A percentile compares a stretch with the other conserved stretches of the same genome.
Evolutionary conservation across 2,113 vertebrate species (phyloP).

Genomic region (Ceyx margarethae): DNA sequence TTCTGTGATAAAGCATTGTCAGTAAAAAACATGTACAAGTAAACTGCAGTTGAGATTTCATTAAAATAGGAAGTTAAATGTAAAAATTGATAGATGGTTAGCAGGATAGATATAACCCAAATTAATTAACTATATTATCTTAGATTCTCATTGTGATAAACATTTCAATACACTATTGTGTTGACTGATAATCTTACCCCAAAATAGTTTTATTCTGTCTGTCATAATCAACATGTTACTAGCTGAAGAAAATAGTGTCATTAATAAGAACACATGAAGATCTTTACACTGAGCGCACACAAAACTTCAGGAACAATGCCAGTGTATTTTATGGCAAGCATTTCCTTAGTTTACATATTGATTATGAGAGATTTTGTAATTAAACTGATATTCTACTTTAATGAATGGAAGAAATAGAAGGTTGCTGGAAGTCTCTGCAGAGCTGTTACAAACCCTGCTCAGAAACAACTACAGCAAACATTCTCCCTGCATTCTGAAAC

Average conservation of each 20-base stretch:
- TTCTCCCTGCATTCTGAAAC: not conserved
- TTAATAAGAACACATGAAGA: not conserved
- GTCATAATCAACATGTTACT: not conserved
- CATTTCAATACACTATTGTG: not conserved
- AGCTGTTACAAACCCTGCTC: not conserved
- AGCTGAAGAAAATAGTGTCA: not conserved
- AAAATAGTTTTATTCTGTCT: not conserved
- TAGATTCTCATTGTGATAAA: not conserved
- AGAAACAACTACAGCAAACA: not conserved
- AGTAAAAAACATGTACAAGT: not conserved
- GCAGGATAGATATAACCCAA: not conserved
- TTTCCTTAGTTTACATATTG: not conserved
- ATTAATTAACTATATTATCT: not conserved
- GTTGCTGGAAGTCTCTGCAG: not conserved
- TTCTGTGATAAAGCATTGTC: not conserved
- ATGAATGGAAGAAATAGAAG: not conserved
- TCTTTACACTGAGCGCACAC: not conserved
- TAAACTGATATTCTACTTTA: not conserved
- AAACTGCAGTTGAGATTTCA: not conserved
- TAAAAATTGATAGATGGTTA: not conserved
- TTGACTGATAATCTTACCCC: not conserved
- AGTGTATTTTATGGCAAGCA: not conserved
- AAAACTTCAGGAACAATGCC: not conserved
- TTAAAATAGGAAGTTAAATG: not conserved
- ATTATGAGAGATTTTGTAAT: not conserved